Base-by-base conservation (phyloP, 1,140 invertebrate species). In the Cephus cinctus region DNA sequence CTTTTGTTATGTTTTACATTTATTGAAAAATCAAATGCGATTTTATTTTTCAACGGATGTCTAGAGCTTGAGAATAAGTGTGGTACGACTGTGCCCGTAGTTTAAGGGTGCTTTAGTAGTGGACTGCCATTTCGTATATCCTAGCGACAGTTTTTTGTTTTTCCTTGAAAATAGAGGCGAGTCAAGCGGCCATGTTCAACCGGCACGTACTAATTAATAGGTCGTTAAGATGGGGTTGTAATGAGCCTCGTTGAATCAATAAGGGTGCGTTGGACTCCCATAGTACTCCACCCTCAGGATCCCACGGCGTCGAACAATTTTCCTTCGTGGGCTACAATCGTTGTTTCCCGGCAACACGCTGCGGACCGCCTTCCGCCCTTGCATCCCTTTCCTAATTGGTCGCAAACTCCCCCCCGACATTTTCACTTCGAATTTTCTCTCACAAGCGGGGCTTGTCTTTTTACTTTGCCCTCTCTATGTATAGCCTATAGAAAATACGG, bases 301-400 rank as follows among this genome's bases (percentile, higher is more conserved):
- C 60, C 45, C 60, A 52, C 42, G 54, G 49, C 56, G 44, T 52
- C 39, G 38, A 50, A 46, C 35, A 43, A 35, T 39, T 56, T 62
- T 58, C 53, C 59, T 50, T 48, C 47, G n/a, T 54, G 57, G 39
- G 57, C 49, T 61, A 59, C 53, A 52, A 58, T 56, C 51, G 54
- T 38, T 55, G 63, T 65, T 64, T 61, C 65, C 62, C 64, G 51
- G 64, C 64, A 67, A 67, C 65, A 63, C 58, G 52, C 43, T 44
- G 45, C 61, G 62, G 35, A 59, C 61, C 61, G 57, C 63, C 63
- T 51, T 50, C 34, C 19, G 14, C 54, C 46, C 56, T 34, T 57
- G 47, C 51, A 53, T 62, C 55, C 40, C 43, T 57, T 36, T 41
- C 45, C 51, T 65, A 67, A 67, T 67, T 65, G 65, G 57, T 54